A percentile compares a stretch with the other conserved stretches of the same genome.
These are phyloP conservation scores for Myotis vivesi DNA, from an alignment of 2,797 vertebrate genomes.

Conservation along the genomic window DNA sequence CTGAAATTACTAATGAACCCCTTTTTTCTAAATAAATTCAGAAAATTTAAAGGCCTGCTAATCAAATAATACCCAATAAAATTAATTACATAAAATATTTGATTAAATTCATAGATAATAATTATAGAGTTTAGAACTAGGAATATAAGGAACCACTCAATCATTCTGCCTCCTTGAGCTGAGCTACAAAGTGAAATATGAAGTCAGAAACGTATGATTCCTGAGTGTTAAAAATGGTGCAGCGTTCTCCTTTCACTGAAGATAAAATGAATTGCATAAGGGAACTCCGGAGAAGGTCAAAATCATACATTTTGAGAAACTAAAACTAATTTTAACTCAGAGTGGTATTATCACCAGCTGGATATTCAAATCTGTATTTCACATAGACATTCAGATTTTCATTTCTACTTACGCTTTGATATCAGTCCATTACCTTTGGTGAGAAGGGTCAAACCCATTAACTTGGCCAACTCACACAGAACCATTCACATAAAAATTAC, in stretches of 20 bases:
- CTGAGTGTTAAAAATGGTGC: constrained; percentile 44
- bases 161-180: background rate
- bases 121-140: background rate
- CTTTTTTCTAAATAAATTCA: background rate
- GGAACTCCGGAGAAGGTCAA: constrained; percentile 62
- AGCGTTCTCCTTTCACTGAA: constrained; percentile 47
- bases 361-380: constrained; percentile 47
- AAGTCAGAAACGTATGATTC: constrained; percentile 18
- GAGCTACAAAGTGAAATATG: background rate
- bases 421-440: constrained; percentile 12
- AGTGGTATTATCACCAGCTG: constrained; percentile 52
- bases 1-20: background rate
- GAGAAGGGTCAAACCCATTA: constrained; percentile 47
- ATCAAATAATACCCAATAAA: background rate
- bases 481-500: background rate
- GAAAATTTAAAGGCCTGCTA: background rate
- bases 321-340: constrained; percentile 72
- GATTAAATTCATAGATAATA: constrained; percentile 34
- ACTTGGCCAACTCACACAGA: constrained; percentile 6
- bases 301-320: constrained; percentile 54
- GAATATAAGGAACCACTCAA: background rate
- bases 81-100: constrained; percentile 14
- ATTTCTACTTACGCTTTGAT: constrained; percentile 46
- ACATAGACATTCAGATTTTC: constrained; percentile 58
- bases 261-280: constrained; percentile 64